These are phyloP conservation scores for Agrochola lychnidis DNA, from an alignment of 2,888 invertebrate species.

Conservation along the genomic window DNA sequence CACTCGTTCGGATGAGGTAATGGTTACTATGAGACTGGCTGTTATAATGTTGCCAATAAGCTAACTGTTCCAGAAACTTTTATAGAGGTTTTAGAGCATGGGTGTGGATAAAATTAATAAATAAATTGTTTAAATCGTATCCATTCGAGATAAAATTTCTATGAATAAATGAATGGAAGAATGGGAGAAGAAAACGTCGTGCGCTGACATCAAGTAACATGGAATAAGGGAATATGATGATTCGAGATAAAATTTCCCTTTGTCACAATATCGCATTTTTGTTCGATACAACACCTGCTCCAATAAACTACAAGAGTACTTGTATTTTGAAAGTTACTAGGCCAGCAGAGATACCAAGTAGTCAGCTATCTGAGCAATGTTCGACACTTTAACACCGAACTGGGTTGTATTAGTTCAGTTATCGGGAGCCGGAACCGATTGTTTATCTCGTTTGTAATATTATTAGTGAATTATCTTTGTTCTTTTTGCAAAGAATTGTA, in stretches of 20 bases:
- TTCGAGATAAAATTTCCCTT: not conserved
- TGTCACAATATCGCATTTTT: slow-evolving; percentile 3
- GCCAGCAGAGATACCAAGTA: slow-evolving; percentile 48
- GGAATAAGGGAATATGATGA: too few species aligned
- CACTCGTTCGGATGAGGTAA: too few species aligned
- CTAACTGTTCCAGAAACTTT: too few species aligned
- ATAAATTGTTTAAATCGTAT: not conserved
- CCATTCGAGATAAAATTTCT: too few species aligned
- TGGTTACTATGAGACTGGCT: too few species aligned
- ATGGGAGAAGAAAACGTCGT: too few species aligned
- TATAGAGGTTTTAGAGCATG: too few species aligned
- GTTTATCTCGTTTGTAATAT: slow-evolving; percentile 1
- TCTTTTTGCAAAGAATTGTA: not conserved
- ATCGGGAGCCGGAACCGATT: slow-evolving; percentile 13
- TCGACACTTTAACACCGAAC: slow-evolving; percentile 53
- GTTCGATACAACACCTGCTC: not conserved
- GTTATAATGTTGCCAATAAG: too few species aligned
- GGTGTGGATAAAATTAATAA: too few species aligned
- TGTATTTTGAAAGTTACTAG: slow-evolving; percentile 47
- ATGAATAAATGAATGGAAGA: too few species aligned
- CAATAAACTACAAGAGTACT: slow-evolving; percentile 18
- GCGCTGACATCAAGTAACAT: too few species aligned
- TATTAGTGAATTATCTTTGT: not conserved
- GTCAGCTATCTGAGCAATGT: slow-evolving; percentile 55
- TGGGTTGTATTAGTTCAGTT: slow-evolving; percentile 37